phyloP scores from a whole-genome alignment of 2,113 vertebrate genomes.

The Cyprinodon variegatus region DNA sequence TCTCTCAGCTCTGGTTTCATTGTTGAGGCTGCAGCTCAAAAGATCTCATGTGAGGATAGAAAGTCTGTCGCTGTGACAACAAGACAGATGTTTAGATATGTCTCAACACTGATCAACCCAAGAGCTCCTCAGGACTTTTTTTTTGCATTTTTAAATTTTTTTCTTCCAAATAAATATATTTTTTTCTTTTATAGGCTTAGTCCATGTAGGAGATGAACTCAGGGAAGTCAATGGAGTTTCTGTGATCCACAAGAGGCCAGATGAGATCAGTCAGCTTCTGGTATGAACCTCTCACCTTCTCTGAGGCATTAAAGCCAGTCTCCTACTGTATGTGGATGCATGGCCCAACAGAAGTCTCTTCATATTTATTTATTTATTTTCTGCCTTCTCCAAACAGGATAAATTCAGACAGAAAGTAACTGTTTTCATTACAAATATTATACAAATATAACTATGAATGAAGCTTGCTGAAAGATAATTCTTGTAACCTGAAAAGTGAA shows the following conservation, averaged over 20 bases:
- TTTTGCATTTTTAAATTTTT: neutral
- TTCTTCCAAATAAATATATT: neutral
- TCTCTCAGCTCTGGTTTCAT: constrained; percentile 36
- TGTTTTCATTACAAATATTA: neutral
- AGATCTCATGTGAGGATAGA: constrained; percentile 15
- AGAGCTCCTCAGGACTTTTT: neutral
- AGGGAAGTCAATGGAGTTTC: constrained; percentile 93
- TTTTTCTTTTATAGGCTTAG: constrained; percentile 82
- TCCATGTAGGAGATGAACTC: constrained; percentile 95
- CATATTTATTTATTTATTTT: too few species aligned
- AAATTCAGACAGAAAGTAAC: neutral
- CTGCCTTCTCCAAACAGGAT: neutral
- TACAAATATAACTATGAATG: too few species aligned
- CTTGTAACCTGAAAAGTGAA: too few species aligned
- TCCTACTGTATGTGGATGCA: too few species aligned
- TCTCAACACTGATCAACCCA: constrained; percentile 2
- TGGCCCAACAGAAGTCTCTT: too few species aligned
- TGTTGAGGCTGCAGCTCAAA: constrained; percentile 48
- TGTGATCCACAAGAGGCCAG: constrained; percentile 91
- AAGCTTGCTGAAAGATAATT: too few species aligned
- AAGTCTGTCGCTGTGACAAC: constrained; percentile 31
- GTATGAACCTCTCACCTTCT: constrained; percentile 65
- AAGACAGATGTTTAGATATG: constrained; percentile 9
- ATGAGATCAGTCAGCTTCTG: constrained; percentile 98
- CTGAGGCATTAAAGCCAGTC: neutral